A percentile compares a stretch with the other conserved stretches of the same genome.
Conservation (phyloP, 2,888 invertebrate species). For the Lithophane semibrunnea region DNA sequence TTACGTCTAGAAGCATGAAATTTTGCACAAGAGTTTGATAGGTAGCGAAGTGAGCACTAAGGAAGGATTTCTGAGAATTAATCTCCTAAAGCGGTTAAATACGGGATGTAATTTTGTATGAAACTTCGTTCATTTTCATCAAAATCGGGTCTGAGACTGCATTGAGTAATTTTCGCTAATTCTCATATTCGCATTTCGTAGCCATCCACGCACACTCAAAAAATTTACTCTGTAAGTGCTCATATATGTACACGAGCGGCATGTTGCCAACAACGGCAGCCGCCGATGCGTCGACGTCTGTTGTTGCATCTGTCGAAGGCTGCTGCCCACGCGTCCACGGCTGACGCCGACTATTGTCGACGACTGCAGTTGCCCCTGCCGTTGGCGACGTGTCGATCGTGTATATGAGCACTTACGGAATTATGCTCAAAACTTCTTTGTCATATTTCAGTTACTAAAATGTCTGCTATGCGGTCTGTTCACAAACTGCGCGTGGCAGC, state of each 20-base stretch:
- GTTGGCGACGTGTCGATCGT: too few species aligned
- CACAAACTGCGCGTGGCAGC: conserved; percentile 95
- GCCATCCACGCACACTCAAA: neutral
- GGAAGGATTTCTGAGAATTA: neutral
- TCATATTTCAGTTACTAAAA: conserved; percentile 90
- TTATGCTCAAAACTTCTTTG: neutral
- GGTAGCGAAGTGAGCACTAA: neutral
- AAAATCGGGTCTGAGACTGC: neutral
- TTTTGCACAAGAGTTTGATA: neutral
- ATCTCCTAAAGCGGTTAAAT: neutral
- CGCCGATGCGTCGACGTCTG: too few species aligned
- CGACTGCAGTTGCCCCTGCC: too few species aligned
- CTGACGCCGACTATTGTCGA: too few species aligned
- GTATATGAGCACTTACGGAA: too few species aligned
- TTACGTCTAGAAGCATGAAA: neutral
- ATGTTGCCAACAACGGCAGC: too few species aligned
- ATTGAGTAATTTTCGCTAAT: neutral
- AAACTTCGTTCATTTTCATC: too few species aligned
- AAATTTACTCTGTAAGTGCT: neutral
- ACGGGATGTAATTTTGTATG: too few species aligned
- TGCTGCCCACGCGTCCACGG: too few species aligned
- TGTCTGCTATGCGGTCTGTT: conserved; percentile 95
- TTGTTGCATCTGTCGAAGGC: too few species aligned
- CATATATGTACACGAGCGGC: too few species aligned
- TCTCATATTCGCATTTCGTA: neutral